Conservation (phyloP, 2,797 vertebrate species). For the Sebastolobus alascanus region DNA sequence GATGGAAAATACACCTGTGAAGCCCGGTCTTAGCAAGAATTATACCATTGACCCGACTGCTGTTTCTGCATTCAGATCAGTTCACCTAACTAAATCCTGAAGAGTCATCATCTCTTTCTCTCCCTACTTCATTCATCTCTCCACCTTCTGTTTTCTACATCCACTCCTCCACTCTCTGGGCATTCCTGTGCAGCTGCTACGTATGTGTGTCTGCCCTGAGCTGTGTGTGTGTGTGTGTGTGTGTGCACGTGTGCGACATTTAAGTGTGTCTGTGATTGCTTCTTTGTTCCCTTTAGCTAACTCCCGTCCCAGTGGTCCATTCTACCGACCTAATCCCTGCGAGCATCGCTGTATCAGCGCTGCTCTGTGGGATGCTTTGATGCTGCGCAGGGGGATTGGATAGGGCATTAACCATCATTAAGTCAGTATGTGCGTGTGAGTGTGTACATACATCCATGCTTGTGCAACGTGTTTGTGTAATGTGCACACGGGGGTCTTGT, state of each 20-base stretch:
- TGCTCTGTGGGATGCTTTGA: slow-evolving; percentile 74
- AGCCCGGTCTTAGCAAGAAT: slow-evolving; percentile 43
- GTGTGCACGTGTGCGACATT: slow-evolving; percentile 42
- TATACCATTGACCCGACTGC: slow-evolving; percentile 49
- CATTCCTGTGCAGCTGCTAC: slow-evolving; percentile 55
- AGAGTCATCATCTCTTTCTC: not conserved
- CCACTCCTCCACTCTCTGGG: slow-evolving; percentile 30
- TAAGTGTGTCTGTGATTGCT: slow-evolving; percentile 54
- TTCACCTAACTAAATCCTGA: slow-evolving; percentile 27
- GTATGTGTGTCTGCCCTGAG: slow-evolving; percentile 21
- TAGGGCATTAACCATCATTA: slow-evolving; percentile 81
- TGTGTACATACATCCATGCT: slow-evolving; percentile 17
- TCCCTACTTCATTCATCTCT: slow-evolving; percentile 10
- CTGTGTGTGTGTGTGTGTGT: slow-evolving; percentile 25
- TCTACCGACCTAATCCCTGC: slow-evolving; percentile 71
- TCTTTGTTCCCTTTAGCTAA: slow-evolving; percentile 61
- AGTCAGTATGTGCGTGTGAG: slow-evolving; percentile 21
- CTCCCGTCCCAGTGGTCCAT: slow-evolving; percentile 62
- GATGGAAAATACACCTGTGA: slow-evolving; percentile 80
- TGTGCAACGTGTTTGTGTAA: slow-evolving; percentile 44
- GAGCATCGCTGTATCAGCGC: slow-evolving; percentile 66
- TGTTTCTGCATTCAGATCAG: slow-evolving; percentile 52
- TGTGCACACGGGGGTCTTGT: slow-evolving; percentile 34
- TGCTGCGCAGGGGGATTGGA: slow-evolving; percentile 75
- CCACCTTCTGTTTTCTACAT: slow-evolving; percentile 55